Base-by-base conservation (phyloP, 1,140 invertebrate genomes). In the Andricus grossulariae region DNA sequence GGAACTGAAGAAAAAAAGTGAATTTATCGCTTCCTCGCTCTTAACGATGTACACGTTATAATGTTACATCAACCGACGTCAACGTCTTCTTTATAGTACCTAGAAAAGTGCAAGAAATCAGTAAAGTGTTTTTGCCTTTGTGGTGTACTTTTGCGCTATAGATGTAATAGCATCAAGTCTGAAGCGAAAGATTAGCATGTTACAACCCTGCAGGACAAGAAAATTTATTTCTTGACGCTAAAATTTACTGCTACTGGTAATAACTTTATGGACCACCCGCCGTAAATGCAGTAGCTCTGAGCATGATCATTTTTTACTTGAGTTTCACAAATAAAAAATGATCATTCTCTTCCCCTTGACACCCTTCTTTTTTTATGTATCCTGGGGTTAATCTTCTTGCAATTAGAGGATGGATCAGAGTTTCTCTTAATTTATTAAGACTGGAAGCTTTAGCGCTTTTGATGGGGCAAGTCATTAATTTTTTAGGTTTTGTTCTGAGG, bases 151-250 rank as follows among this genome's bases (percentile, higher is more conserved):
- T 15, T n/a, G 16, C 51, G 5, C 21, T 32, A 13, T 60, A 60
- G 12, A 25, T 7, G 12, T 32, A 60, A 57, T 54, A 25, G 10
- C 51, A 16, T 50, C 3, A 73, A 74, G 54, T 49, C 10, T 52
- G n/a, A 8, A 25, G 32, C 13, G 12, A 19, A 60, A 49, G 39
- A 57, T 74, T 74, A 19, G 73, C 45, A 18, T 74, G 52, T 39
- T 54, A 45, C 73, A 45, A 45, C 32, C 52, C 52, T 19, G 52
- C 15, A 45, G 32, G 12, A 54, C 25, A 49, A 55, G 25, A 32
- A 74, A 57, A 74, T 74, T 60, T 57, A 74, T 74, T 50, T 74
- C 52, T 74, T 57, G 57, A 54, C 73, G 18, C 45, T 60, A 25
- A 32, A 55, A 49, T 57, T 57, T 74, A 54, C 52, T 74, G 39